Conservation (phyloP, 2,113 vertebrate species). For the Boleophthalmus pectinirostris region DNA sequence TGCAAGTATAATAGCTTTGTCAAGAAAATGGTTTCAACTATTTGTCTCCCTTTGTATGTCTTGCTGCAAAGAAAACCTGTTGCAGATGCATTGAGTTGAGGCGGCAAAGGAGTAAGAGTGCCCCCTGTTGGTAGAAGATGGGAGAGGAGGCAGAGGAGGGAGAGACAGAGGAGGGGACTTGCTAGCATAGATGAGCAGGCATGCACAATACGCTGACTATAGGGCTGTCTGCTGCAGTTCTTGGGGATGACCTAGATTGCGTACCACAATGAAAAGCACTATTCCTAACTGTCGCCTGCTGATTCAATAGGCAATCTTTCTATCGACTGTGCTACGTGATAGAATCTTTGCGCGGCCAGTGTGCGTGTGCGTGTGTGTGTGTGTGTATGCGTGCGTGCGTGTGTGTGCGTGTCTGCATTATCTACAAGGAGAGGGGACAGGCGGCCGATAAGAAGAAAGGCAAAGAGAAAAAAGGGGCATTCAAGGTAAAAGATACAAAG, state of each 20-base stretch:
- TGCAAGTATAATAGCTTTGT: slow-evolving; percentile 32
- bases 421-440: slow-evolving; percentile 53
- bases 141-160: neutral
- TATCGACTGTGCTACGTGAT: slow-evolving; percentile 60
- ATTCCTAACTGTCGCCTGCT: slow-evolving; percentile 62
- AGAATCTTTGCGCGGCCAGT: too few relatives aligned
- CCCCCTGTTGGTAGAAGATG: slow-evolving; percentile 61
- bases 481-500: slow-evolving; percentile 39
- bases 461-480: slow-evolving; percentile 39
- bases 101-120: slow-evolving; percentile 59
- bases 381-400: slow-evolving; percentile 32
- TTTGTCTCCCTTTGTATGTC: slow-evolving; percentile 25
- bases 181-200: slow-evolving; percentile 37
- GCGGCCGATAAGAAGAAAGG: slow-evolving; percentile 59
- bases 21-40: slow-evolving; percentile 40
- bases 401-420: slow-evolving; percentile 46
- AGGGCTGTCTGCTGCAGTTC: slow-evolving; percentile 45
- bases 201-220: slow-evolving; percentile 32
- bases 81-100: slow-evolving; percentile 34
- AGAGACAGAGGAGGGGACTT: neutral
- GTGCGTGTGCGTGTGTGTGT: slow-evolving; percentile 19
- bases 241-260: slow-evolving; percentile 63
- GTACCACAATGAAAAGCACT: slow-evolving; percentile 58
- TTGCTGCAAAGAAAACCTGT: slow-evolving; percentile 59
- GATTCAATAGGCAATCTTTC: slow-evolving; percentile 73